Conservation (phyloP, 2,797 vertebrate genomes). For the Notolabrus celidotus region DNA sequence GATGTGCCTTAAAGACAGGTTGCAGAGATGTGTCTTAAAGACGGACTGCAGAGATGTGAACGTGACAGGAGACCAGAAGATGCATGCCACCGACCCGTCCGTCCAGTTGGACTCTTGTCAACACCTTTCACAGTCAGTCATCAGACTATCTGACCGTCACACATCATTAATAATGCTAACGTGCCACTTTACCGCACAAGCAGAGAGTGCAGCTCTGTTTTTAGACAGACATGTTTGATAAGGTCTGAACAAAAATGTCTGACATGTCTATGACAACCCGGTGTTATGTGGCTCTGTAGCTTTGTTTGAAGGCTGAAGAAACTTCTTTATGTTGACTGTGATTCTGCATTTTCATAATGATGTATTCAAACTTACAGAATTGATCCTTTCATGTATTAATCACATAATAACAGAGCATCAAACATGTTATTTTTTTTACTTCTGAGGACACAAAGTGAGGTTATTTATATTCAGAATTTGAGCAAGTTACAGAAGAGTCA, state of each 20-base stretch:
- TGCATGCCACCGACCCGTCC: constrained; percentile 38
- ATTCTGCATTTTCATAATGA: constrained; percentile 11
- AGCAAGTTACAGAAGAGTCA: too few species aligned
- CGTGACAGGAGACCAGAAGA: constrained; percentile 4
- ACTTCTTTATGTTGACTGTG: background rate
- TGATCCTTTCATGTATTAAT: background rate
- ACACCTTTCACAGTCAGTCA: constrained; percentile 19
- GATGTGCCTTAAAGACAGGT: too few species aligned
- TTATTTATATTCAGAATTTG: too few species aligned
- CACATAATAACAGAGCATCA: too few species aligned
- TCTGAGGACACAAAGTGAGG: too few species aligned
- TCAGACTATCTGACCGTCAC: constrained; percentile 23
- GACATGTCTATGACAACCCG: background rate
- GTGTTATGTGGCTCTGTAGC: background rate
- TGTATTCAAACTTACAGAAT: too few species aligned
- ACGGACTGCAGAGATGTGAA: background rate
- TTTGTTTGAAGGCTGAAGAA: constrained; percentile 10
- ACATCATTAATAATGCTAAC: constrained; percentile 2
- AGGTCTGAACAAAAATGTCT: constrained; percentile 3
- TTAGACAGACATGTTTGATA: constrained; percentile 16
- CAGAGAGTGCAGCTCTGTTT: background rate
- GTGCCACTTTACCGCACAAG: background rate
- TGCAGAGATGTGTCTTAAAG: constrained; percentile 45
- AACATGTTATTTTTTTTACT: too few species aligned
- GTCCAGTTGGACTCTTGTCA: constrained; percentile 41